Evolutionary conservation across 2,888 invertebrate species (phyloP), one percentile per base, ranked within the genome.

Genomic region (Cerastis leucographa): DNA sequence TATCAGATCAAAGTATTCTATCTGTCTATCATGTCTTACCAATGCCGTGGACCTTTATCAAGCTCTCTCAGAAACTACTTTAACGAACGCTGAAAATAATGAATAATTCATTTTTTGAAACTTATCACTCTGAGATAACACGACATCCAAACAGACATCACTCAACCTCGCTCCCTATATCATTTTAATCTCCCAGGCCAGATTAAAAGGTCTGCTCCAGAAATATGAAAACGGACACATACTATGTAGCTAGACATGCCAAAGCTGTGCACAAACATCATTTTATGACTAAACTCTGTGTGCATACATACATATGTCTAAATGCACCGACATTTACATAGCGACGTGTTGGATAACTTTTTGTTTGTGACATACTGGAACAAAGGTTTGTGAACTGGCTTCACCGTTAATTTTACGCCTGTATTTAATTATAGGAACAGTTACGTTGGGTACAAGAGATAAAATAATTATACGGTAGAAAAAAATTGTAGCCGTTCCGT

Each of bases 241-340:
- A 35, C 59, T n/a, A n/a, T n/a, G n/a, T 5, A 25, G 59, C 44
- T 56, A 19, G 64, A 74, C 61, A 59, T 25, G 42, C 62, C 29
- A 61, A 71, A 88, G 88, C 88, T 87, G 85, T 87, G 87, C 82
- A 67, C 90, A 90, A 89, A 91, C 88, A 88, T 88, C 82, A 88
- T 89, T 89, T 84, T 70, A 78, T 73, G 82, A 79, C 83, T 75
- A 78, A 83, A 86, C 80, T 83, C 82, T 78, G 69, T 84, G 76
- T 85, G 85, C 85, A 80, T 64, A 35, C 1, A 35, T 35, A 35
- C 35, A 35, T 35, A 72, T 71, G 77, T 80, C 76, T 78, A 80
- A 82, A 80, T 83, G 81, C 72, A 81, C 44, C 42, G 70, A 80
- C 74, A 71, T 84, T 80, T 80, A 79, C 84, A 87, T 71, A 74